These are phyloP conservation scores for Ormyrus pomaceus DNA, from an alignment of 2,888 invertebrate genomes.

Conservation along the genomic window DNA sequence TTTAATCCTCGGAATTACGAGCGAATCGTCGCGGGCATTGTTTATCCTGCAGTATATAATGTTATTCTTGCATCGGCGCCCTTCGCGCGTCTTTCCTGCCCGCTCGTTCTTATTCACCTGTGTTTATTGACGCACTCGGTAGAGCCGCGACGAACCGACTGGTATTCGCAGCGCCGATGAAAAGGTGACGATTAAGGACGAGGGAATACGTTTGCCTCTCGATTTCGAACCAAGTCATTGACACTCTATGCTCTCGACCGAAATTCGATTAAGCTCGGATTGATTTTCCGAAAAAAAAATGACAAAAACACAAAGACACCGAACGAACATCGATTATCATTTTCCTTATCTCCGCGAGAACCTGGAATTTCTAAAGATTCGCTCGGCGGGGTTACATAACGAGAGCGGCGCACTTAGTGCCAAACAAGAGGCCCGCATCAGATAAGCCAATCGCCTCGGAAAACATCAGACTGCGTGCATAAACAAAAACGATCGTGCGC, in stretches of 20 bases:
- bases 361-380: too few species aligned
- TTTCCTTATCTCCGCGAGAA: too few species aligned
- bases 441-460: background rate
- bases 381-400: too few species aligned
- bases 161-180: background rate
- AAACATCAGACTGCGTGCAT: background rate
- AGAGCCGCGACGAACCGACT: too few species aligned
- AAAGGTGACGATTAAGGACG: background rate
- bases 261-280: too few species aligned
- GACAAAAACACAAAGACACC: too few species aligned
- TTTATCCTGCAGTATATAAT: background rate
- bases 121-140: conserved; percentile 43
- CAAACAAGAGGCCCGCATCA: conserved; percentile 8
- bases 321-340: too few species aligned
- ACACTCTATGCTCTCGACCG: too few species aligned
- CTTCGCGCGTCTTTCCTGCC: conserved; percentile 22
- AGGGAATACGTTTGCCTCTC: too few species aligned
- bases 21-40: background rate
- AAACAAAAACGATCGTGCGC: conserved; percentile 2
- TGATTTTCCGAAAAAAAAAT: too few species aligned
- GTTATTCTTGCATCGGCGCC: conserved; percentile 51
- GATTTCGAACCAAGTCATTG: too few species aligned
- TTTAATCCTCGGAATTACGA: too few species aligned
- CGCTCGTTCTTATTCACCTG: conserved; percentile 27
- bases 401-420: background rate